Conservation (phyloP, 2,888 invertebrate species). For the Drosophila prostipennis region DNA sequence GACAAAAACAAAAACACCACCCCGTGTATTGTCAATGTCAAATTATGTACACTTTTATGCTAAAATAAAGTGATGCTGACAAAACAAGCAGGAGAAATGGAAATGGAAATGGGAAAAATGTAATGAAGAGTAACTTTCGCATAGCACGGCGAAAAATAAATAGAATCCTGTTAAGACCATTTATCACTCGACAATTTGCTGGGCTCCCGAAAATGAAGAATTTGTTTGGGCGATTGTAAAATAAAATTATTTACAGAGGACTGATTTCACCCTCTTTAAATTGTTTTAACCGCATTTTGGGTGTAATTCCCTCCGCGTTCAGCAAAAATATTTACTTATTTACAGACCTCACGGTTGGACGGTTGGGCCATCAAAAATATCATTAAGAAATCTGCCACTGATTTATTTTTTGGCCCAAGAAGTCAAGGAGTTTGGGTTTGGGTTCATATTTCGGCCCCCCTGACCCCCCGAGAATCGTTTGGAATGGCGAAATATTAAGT, state of each 20-base stretch:
- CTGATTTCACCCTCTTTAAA: constrained; percentile 73
- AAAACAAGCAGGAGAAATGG: constrained; percentile 2
- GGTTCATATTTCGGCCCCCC: too few species aligned
- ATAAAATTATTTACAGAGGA: constrained; percentile 77
- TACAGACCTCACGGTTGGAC: background rate
- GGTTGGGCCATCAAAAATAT: constrained; percentile 13
- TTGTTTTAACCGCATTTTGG: constrained; percentile 51
- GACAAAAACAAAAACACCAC: background rate
- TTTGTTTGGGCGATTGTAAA: constrained; percentile 49
- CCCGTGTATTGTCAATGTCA: constrained; percentile 80
- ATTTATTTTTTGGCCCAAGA: constrained; percentile 11
- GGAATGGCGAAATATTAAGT: constrained; percentile 12
- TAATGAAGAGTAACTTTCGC: constrained; percentile 64
- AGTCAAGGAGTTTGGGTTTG: background rate
- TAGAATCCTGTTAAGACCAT: constrained; percentile 84
- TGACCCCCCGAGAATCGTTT: background rate
- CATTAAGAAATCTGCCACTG: constrained; percentile 35
- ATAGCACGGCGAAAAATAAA: constrained; percentile 63
- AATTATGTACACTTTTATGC: constrained; percentile 81
- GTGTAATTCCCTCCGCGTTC: constrained; percentile 23
- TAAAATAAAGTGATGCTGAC: constrained; percentile 62
- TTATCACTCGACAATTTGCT: constrained; percentile 81
- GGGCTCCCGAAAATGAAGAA: constrained; percentile 32
- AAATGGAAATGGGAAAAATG: constrained; percentile 19
- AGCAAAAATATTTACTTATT: constrained; percentile 31